These are phyloP conservation scores for Papio anubis DNA, from an alignment of 2,113 vertebrate genomes.

Conservation along the genomic window DNA sequence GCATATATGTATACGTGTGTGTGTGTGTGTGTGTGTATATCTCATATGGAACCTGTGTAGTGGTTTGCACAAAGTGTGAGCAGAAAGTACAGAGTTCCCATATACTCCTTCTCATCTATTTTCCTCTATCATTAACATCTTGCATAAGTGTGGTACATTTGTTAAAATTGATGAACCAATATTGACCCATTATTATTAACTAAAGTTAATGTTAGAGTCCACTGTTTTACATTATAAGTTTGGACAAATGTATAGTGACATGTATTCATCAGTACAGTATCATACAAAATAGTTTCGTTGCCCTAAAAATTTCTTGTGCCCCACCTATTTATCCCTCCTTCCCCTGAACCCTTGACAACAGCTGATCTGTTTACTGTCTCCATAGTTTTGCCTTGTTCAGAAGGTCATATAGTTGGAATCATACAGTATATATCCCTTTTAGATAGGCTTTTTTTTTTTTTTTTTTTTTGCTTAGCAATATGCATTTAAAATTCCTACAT, in stretches of 20 bases:
- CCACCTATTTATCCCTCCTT: neutral
- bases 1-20: too few species aligned
- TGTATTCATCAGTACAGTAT: neutral
- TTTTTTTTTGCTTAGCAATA: neutral
- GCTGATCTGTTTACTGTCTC: neutral
- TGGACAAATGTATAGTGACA: neutral
- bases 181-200: neutral
- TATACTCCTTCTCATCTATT: rapidly evolving
- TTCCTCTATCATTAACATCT: neutral
- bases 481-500: neutral
- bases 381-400: neutral
- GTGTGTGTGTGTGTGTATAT: too few species aligned
- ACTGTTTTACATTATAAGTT: neutral
- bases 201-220: neutral
- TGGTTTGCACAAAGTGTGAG: neutral
- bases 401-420: neutral
- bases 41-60: neutral
- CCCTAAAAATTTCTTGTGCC: neutral
- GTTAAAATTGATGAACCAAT: neutral
- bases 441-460: neutral
- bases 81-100: neutral
- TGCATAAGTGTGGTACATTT: neutral
- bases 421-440: neutral
- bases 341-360: neutral
- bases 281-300: neutral